Conservation (phyloP, 2,888 invertebrate genomes). For the Trissoscelio sp. region DNA sequence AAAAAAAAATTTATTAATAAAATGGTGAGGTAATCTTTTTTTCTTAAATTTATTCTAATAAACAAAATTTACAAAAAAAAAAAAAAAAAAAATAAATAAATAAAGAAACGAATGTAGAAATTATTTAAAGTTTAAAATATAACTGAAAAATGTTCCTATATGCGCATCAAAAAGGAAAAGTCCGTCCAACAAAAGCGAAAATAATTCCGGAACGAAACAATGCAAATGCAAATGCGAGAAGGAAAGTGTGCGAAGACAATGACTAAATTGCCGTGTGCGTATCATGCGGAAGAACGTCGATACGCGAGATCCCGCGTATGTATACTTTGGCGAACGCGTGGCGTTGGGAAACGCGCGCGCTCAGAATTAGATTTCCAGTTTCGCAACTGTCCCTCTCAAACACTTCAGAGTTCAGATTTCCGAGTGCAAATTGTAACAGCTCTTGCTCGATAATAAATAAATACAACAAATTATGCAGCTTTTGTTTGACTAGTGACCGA, state of each 20-base stretch:
- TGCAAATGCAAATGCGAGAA: slow-evolving; percentile 36
- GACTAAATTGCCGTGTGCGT: slow-evolving; percentile 27
- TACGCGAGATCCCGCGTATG: slow-evolving; percentile 23
- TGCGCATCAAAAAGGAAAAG: too few relatives aligned
- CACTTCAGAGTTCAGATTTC: slow-evolving; percentile 10
- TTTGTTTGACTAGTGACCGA: not conserved
- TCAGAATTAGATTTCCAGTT: slow-evolving; percentile 52
- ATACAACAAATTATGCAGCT: not conserved
- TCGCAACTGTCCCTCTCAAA: slow-evolving; percentile 30
- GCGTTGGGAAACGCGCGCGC: slow-evolving; percentile 42
- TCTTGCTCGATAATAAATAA: slow-evolving; percentile 1
- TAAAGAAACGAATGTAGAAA: too few relatives aligned
- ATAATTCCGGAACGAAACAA: slow-evolving; percentile 14
- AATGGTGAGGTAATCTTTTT: too few relatives aligned
- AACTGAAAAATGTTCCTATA: too few relatives aligned
- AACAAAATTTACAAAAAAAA: too few relatives aligned
- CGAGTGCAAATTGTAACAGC: not conserved
- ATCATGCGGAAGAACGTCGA: slow-evolving; percentile 57
- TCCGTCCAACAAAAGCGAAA: too few relatives aligned
- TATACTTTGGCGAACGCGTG: slow-evolving; percentile 37
- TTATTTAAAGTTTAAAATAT: too few relatives aligned
- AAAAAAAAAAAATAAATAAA: too few relatives aligned
- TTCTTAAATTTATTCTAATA: too few relatives aligned
- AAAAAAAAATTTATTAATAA: too few relatives aligned
- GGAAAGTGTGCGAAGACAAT: slow-evolving; percentile 35